Evolutionary conservation across 2,113 vertebrate species (phyloP).

Genomic region (Prietella phreatophila): DNA sequence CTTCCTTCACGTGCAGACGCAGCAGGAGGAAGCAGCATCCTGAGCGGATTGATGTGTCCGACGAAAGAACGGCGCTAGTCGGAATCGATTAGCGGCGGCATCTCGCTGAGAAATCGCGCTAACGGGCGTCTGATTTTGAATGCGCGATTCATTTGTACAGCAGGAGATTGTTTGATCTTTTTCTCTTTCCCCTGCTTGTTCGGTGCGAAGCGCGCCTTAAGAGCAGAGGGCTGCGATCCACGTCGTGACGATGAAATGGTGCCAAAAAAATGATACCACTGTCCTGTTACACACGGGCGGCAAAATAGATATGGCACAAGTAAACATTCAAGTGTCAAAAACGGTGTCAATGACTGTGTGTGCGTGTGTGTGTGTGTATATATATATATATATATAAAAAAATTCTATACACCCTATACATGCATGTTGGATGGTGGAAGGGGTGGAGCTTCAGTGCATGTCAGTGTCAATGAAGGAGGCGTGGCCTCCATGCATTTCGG

Average conservation of each 20-base stretch:
- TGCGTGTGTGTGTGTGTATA: too few species aligned
- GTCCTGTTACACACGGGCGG: not conserved
- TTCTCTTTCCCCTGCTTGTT: conserved; percentile 15
- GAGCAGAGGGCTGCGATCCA: conserved; percentile 21
- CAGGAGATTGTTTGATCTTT: conserved; percentile 45
- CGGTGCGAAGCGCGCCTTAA: conserved; percentile 2
- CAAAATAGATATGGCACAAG: not conserved
- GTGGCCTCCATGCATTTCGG: too few species aligned
- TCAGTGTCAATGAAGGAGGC: too few species aligned
- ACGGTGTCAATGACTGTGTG: too few species aligned
- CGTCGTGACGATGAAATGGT: conserved; percentile 45
- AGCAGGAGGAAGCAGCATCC: conserved; percentile 2
- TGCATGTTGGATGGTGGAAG: too few species aligned
- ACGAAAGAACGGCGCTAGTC: conserved; percentile 4
- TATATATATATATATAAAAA: too few species aligned
- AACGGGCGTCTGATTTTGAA: conserved; percentile 56
- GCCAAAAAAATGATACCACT: not conserved
- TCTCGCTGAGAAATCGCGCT: conserved; percentile 9
- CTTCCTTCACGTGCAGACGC: not conserved
- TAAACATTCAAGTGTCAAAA: not conserved
- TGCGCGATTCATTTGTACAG: conserved; percentile 51
- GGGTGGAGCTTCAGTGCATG: too few species aligned
- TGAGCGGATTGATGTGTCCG: conserved; percentile 22
- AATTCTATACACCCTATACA: too few species aligned
- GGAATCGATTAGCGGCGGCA: conserved; percentile 46